Evolutionary conservation across 1,140 invertebrate species (phyloP).

Genomic region (Sycophila sp.): DNA sequence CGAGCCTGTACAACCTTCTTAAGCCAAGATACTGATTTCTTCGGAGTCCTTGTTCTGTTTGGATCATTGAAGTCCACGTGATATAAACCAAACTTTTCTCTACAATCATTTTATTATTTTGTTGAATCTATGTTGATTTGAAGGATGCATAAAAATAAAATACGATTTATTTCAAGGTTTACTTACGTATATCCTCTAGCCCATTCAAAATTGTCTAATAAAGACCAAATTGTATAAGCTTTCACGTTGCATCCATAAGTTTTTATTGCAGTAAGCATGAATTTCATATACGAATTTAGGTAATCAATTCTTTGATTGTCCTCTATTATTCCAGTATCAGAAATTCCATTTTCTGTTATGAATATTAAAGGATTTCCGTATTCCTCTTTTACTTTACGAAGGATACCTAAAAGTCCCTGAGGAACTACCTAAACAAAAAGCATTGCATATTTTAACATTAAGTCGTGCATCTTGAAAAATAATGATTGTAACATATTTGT

Average conservation of each 20-base stretch:
- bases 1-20: conserved; percentile 69
- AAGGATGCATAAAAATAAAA: conserved; percentile 56
- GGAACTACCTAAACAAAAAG: conserved; percentile 63
- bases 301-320: conserved; percentile 65
- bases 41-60: conserved; percentile 73
- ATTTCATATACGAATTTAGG: conserved; percentile 72
- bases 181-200: conserved; percentile 71
- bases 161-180: not conserved
- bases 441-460: too few species aligned
- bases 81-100: conserved; percentile 78
- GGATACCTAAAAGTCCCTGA: conserved; percentile 73
- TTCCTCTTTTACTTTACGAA: conserved; percentile 75
- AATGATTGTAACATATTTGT: too few species aligned
- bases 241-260: conserved; percentile 73
- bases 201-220: conserved; percentile 88
- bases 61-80: conserved; percentile 78
- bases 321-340: conserved; percentile 69
- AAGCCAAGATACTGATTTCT: conserved; percentile 74
- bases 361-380: conserved; percentile 77
- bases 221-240: conserved; percentile 78
- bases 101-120: conserved; percentile 48
- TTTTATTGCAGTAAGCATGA: conserved; percentile 73
- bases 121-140: too few species aligned
- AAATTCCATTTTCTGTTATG: conserved; percentile 80
- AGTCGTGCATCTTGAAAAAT: too few species aligned